A percentile compares a stretch with the other conserved stretches of the same genome.
phyloP scores from a whole-genome alignment of 2,797 vertebrate species.

The Danio albolineatus region DNA sequence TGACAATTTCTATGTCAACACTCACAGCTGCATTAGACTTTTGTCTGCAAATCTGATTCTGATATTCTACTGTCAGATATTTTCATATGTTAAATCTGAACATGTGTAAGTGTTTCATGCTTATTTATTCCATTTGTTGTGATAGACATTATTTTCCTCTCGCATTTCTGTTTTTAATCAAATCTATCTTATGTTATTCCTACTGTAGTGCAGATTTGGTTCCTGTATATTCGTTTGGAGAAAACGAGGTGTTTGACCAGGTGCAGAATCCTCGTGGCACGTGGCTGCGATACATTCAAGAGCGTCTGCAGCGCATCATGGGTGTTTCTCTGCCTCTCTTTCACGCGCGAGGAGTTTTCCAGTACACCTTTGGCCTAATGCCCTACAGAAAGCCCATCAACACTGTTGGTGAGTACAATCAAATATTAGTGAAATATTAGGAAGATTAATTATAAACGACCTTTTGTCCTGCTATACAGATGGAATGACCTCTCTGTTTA shows the following conservation, averaged over 20 bases:
- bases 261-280: constrained; percentile 85
- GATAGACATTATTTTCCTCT: neutral
- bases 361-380: constrained; percentile 91
- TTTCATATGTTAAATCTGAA: neutral
- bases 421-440: neutral
- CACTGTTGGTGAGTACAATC: constrained; percentile 84
- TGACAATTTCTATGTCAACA: neutral
- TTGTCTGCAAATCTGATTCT: neutral
- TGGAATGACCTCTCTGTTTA: neutral
- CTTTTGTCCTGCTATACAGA: neutral
- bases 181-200: neutral
- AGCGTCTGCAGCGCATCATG: constrained; percentile 86
- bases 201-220: constrained; percentile 83
- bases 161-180: neutral
- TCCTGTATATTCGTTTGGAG: constrained; percentile 94
- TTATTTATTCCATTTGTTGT: neutral
- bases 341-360: constrained; percentile 91
- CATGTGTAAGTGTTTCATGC: neutral
- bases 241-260: constrained; percentile 91
- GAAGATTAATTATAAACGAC: too few relatives aligned
- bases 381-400: constrained; percentile 89
- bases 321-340: constrained; percentile 91
- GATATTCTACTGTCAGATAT: neutral
- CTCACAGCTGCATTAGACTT: neutral
- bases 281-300: constrained; percentile 83